Evolutionary conservation across 64 coral and sea anemone genomes (phyloP).

Genomic region (Astreopora myriophthalma): DNA sequence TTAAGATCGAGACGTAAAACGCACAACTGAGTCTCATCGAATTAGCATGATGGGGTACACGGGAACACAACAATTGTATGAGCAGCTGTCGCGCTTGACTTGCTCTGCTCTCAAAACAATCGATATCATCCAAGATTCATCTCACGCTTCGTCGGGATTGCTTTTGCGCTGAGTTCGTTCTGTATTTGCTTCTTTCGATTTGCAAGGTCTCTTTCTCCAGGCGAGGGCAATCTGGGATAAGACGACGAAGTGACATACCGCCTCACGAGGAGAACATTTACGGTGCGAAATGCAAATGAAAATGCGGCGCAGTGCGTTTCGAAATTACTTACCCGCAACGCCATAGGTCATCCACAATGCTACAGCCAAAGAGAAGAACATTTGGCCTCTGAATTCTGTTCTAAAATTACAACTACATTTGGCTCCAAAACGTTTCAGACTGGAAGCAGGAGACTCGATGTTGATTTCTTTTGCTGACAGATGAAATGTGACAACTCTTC

Average conservation of each 20-base stretch:
- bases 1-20: slow-evolving; percentile 19
- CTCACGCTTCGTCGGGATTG: slow-evolving; percentile 19
- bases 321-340: slow-evolving; percentile 19
- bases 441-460: slow-evolving; percentile 26
- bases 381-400: slow-evolving; percentile 23
- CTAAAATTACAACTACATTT: slow-evolving; percentile 55
- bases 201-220: slow-evolving; percentile 22
- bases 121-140: not conserved
- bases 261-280: not conserved
- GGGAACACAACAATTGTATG: slow-evolving; percentile 10
- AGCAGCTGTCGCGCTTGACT: slow-evolving; percentile 50
- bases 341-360: slow-evolving; percentile 43
- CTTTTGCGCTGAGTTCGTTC: not conserved
- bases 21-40: slow-evolving; percentile 29
- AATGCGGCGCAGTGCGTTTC: slow-evolving; percentile 3
- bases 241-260: not conserved
- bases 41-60: slow-evolving; percentile 4
- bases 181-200: not conserved
- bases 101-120: slow-evolving; percentile 44
- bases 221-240: slow-evolving; percentile 5
- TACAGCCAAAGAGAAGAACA: slow-evolving; percentile 46
- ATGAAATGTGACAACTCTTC: slow-evolving; percentile 59
- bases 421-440: not conserved
- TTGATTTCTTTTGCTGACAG: slow-evolving; percentile 55
- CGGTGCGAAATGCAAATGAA: slow-evolving; percentile 12